Evolutionary conservation across 2,113 vertebrate genomes (phyloP).

Genomic region (Pterocles burchelli): DNA sequence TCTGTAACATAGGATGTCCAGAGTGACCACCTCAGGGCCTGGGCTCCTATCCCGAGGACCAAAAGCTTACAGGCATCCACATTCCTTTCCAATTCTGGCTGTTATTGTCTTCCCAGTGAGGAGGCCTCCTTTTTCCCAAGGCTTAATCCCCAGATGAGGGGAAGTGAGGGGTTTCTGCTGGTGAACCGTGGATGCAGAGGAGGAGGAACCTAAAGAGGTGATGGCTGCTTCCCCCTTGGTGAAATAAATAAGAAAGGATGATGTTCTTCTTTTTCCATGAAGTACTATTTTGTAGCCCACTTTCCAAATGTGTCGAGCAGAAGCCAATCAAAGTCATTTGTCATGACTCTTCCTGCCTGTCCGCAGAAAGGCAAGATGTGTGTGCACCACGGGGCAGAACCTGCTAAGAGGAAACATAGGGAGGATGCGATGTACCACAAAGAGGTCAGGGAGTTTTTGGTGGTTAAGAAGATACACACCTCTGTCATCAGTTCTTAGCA

Average conservation of each 20-base stretch:
- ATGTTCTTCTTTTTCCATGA: neutral
- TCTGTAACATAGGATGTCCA: neutral
- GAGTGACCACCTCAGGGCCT: neutral
- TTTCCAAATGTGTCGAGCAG: neutral
- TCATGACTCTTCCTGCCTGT: neutral
- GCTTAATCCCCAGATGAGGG: neutral
- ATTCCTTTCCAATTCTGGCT: neutral
- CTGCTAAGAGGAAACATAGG: neutral
- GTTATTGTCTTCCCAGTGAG: neutral
- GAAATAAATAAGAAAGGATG: neutral
- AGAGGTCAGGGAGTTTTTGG: constrained; percentile 5
- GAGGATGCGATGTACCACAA: constrained; percentile 10
- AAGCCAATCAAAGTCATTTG: neutral
- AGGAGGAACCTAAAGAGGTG: neutral
- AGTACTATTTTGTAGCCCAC: neutral
- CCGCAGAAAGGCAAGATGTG: neutral
- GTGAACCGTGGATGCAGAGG: neutral
- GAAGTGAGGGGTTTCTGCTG: neutral
- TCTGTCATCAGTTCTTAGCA: constrained; percentile 39
- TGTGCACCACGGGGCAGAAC: neutral
- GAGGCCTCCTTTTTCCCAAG: neutral
- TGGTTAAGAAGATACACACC: constrained; percentile 32
- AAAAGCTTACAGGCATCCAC: neutral
- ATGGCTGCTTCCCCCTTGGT: neutral
- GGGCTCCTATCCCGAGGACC: neutral